Percentiles rank a stretch among this genome's conserved stretches.
These are phyloP conservation scores for Drosophila melanosoma DNA, from an alignment of 2,888 invertebrate genomes.

Conservation along the genomic window DNA sequence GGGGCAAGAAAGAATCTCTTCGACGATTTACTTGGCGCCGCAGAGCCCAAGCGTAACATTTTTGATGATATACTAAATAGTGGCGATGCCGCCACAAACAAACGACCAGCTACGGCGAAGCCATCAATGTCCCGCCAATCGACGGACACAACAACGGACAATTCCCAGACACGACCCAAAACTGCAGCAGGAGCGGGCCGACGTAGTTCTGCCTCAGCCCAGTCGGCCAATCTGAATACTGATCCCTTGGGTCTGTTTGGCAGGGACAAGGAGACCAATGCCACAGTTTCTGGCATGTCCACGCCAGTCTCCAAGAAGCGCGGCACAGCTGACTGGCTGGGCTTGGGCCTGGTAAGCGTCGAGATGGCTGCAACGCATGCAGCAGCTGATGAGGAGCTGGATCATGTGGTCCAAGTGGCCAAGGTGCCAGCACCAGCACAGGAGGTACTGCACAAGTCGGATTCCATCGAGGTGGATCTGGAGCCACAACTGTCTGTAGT, in stretches of 20 bases:
- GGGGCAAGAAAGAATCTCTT: constrained; percentile 54
- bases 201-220: constrained; percentile 73
- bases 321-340: constrained; percentile 83
- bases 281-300: constrained; percentile 62
- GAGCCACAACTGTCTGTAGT: constrained; percentile 4
- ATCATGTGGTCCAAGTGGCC: constrained; percentile 21
- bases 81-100: constrained; percentile 63
- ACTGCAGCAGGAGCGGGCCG: constrained; percentile 82
- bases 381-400: constrained; percentile 29
- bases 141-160: constrained; percentile 84
- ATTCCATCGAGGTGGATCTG: constrained; percentile 45
- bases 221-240: constrained; percentile 63
- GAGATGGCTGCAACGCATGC: constrained; percentile 53
- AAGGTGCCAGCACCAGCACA: constrained; percentile 28
- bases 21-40: constrained; percentile 56
- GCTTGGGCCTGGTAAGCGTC: constrained; percentile 57
- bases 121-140: constrained; percentile 83
- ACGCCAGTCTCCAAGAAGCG: constrained; percentile 77
- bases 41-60: constrained; percentile 78
- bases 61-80: constrained; percentile 82
- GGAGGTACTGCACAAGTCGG: constrained; percentile 56
- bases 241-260: constrained; percentile 78
- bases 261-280: constrained; percentile 65
- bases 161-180: constrained; percentile 78
- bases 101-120: constrained; percentile 70